phyloP scores from a whole-genome alignment of 2,888 invertebrate species.

The Colletes collaris region DNA sequence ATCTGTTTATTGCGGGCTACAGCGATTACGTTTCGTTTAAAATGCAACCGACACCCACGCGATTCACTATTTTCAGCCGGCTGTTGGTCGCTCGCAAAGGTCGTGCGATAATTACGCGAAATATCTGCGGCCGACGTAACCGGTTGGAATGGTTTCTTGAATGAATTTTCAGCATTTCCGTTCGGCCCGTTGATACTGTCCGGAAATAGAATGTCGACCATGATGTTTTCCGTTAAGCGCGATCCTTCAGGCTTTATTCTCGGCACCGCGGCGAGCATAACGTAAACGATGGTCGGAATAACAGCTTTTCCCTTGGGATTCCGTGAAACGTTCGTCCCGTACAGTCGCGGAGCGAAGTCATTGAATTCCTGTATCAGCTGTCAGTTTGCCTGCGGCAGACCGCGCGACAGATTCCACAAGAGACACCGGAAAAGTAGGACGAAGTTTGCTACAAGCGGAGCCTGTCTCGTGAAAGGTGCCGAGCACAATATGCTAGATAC shows the following conservation, averaged over 20 bases:
- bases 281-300: constrained; percentile 4
- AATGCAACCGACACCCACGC: constrained; percentile 55
- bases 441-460: neutral
- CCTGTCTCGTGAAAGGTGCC: constrained; percentile 34
- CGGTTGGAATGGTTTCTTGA: constrained; percentile 44
- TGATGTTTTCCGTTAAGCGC: constrained; percentile 29
- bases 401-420: neutral
- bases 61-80: constrained; percentile 56
- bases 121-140: constrained; percentile 27
- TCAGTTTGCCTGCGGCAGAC: constrained; percentile 7
- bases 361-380: constrained; percentile 4
- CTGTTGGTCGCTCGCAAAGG: constrained; percentile 51
- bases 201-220: constrained; percentile 45
- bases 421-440: constrained; percentile 18
- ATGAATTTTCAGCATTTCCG: constrained; percentile 59
- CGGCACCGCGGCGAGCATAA: constrained; percentile 3
- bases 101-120: constrained; percentile 61
- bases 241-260: constrained; percentile 38
- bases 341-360: neutral
- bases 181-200: constrained; percentile 43
- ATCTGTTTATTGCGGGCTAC: constrained; percentile 22
- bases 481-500: constrained; percentile 1
- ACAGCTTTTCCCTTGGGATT: constrained; percentile 13
- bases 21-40: constrained; percentile 45
- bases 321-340: neutral